These are phyloP conservation scores for Myotis davidii DNA, from an alignment of 2,113 vertebrate species.

Conservation along the genomic window DNA sequence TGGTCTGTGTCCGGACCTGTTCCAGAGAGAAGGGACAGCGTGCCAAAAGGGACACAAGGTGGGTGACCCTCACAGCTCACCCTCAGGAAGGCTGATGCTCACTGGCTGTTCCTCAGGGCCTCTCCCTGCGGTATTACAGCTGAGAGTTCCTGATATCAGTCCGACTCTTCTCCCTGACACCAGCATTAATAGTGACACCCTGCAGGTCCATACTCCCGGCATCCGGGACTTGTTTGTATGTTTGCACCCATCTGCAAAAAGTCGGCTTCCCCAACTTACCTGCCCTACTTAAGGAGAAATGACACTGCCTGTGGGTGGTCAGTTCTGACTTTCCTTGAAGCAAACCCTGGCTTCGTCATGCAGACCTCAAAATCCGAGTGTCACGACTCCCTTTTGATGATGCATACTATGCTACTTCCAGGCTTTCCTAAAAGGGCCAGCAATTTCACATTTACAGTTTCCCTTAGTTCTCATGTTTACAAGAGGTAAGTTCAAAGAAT, in stretches of 20 bases:
- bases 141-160: not conserved
- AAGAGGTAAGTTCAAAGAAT: not conserved
- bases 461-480: not conserved
- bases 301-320: not conserved
- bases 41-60: not conserved
- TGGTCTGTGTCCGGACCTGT: not conserved
- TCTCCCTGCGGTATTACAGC: not conserved
- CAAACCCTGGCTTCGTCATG: not conserved
- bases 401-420: not conserved
- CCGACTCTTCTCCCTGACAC: not conserved
- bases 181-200: not conserved
- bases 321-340: constrained; percentile 8
- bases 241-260: not conserved
- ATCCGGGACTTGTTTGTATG: not conserved
- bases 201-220: not conserved
- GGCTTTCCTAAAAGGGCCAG: constrained; percentile 22
- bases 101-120: not conserved
- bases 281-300: not conserved
- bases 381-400: not conserved
- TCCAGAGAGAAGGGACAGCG: not conserved
- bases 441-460: not conserved
- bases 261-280: not conserved
- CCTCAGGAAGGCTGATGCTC: not conserved
- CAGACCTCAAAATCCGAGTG: not conserved
- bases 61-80: not conserved